These are phyloP conservation scores for Tethya wilhelma DNA, from an alignment of 37 sponge, comb jelly and placozoan species.

Conservation along the genomic window DNA sequence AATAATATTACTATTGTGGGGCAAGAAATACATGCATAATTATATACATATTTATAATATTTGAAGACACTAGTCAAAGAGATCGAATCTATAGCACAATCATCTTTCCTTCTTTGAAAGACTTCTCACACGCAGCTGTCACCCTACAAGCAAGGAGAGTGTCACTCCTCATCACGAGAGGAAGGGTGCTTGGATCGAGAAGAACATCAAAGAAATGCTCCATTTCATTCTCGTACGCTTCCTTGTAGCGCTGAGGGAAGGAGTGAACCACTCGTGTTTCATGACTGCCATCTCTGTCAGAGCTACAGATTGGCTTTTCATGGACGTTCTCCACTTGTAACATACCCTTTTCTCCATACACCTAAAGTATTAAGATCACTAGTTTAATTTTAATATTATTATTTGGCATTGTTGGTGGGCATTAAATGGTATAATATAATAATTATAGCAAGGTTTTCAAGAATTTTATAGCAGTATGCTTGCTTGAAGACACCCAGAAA, in stretches of 20 bases:
- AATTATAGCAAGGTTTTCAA: no score
- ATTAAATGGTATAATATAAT: no score
- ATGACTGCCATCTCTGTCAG: slow-evolving; percentile 3
- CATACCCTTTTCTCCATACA: slow-evolving; percentile 79
- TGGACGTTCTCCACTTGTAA: slow-evolving; percentile 48
- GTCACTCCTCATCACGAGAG: slow-evolving; percentile 36
- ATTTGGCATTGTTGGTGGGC: background rate
- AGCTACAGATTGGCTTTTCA: slow-evolving; percentile 27
- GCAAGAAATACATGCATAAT: no score
- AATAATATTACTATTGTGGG: no score
- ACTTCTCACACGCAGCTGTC: slow-evolving; percentile 66
- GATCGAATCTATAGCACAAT: no score
- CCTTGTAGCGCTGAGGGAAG: slow-evolving; percentile 75
- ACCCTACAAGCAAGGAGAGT: slow-evolving; percentile 39
- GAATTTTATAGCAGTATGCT: no score
- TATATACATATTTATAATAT: no score
- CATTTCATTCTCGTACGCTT: slow-evolving; percentile 44
- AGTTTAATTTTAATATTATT: background rate
- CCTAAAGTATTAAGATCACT: slow-evolving; percentile 13
- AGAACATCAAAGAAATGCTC: slow-evolving; percentile 62
- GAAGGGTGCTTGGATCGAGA: slow-evolving; percentile 22
- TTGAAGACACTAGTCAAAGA: no score
- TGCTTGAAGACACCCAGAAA: no score
- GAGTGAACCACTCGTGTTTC: slow-evolving; percentile 46
- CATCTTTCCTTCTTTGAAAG: slow-evolving; percentile 37